phyloP scores from a whole-genome alignment of 2,113 vertebrate species.

The Heteronetta atricapilla region DNA sequence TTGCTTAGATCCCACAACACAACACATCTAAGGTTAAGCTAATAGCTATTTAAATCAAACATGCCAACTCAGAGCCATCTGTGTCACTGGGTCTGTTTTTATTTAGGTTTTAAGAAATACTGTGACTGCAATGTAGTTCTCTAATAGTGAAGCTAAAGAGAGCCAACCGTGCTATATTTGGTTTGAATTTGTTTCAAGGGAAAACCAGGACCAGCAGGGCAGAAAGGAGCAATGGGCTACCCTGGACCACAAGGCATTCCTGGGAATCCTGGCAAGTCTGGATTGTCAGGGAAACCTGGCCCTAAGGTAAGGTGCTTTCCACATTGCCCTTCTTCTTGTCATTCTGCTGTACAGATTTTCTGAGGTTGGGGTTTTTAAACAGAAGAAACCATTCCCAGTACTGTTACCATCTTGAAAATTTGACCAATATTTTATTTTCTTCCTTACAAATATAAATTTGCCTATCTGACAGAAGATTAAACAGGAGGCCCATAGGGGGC shows the following conservation, averaged over 20 bases:
- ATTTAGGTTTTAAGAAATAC: background rate
- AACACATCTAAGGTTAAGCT: background rate
- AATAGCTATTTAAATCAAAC: background rate
- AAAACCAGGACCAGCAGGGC: conserved; percentile 79
- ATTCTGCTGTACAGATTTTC: background rate
- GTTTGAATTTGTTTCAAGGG: conserved; percentile 81
- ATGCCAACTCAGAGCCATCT: background rate
- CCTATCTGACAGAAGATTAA: background rate
- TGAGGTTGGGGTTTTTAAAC: background rate
- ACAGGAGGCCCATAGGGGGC: background rate
- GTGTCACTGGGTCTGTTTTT: background rate
- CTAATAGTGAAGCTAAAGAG: background rate
- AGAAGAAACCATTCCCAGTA: background rate
- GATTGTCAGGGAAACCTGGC: conserved; percentile 82
- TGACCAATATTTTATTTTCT: background rate
- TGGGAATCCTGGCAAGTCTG: conserved; percentile 84
- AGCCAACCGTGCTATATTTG: background rate
- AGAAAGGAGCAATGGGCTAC: conserved; percentile 82
- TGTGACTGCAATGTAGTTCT: background rate
- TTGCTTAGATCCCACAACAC: background rate
- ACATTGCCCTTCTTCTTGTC: background rate
- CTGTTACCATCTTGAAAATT: background rate
- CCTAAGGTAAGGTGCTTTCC: conserved; percentile 76
- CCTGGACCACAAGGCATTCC: conserved; percentile 82
- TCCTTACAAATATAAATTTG: background rate